These are phyloP conservation scores for Rhopilema esculentum DNA, from an alignment of 30 jellyfish, hydroid and myxozoan genomes.

Conservation along the genomic window DNA sequence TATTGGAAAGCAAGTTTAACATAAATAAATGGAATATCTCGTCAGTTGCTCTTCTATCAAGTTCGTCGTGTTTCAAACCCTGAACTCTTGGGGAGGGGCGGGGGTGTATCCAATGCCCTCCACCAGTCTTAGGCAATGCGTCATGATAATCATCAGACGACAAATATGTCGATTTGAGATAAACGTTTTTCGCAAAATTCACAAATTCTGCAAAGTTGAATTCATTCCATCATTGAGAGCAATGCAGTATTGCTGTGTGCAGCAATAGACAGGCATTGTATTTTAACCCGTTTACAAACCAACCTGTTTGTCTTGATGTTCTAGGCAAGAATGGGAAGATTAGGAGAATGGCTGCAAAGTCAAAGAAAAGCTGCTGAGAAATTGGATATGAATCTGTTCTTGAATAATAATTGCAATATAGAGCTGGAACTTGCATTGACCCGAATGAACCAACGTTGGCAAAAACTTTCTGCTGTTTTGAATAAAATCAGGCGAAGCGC, in stretches of 20 bases:
- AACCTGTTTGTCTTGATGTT: background rate
- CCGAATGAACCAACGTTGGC: slow-evolving; percentile 62
- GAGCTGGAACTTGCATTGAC: slow-evolving; percentile 73
- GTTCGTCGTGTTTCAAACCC: too few species aligned
- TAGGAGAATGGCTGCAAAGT: slow-evolving; percentile 14
- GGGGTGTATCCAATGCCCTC: too few species aligned
- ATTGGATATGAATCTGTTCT: slow-evolving; percentile 49
- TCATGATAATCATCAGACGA: too few species aligned
- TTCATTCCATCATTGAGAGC: too few species aligned
- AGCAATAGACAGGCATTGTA: background rate
- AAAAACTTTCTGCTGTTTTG: slow-evolving; percentile 26
- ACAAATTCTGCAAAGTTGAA: too few species aligned
- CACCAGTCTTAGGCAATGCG: too few species aligned
- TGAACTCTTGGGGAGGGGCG: too few species aligned
- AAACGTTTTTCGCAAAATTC: too few species aligned
- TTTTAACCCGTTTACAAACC: background rate
- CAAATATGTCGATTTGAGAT: too few species aligned
- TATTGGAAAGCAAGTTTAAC: too few species aligned
- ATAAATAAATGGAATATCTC: too few species aligned
- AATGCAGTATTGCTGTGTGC: background rate
- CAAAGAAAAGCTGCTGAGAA: slow-evolving; percentile 65
- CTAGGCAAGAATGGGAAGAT: slow-evolving; percentile 15
- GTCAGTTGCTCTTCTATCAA: too few species aligned
- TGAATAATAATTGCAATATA: slow-evolving; percentile 51
- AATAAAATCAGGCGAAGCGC: slow-evolving; percentile 41